These are phyloP conservation scores for Drosophila suboccidentalis DNA, from an alignment of 2,888 invertebrate genomes.

Conservation along the genomic window DNA sequence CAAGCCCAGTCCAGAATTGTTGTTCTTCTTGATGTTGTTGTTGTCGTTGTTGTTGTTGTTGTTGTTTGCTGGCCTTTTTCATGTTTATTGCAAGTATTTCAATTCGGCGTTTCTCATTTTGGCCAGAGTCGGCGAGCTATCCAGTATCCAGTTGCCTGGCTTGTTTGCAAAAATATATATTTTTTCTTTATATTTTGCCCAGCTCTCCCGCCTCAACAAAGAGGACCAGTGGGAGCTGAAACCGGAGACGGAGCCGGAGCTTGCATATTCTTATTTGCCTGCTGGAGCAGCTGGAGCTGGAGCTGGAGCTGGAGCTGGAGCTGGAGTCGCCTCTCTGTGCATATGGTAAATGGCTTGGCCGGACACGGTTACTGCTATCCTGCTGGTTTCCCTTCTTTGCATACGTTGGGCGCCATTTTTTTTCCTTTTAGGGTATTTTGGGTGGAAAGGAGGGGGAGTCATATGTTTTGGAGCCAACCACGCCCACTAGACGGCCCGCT, in stretches of 20 bases:
- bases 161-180: slow-evolving; percentile 51
- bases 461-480: slow-evolving; percentile 53
- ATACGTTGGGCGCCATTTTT: slow-evolving; percentile 52
- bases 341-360: slow-evolving; percentile 58
- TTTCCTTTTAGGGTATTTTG: slow-evolving; percentile 9
- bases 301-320: slow-evolving; percentile 15
- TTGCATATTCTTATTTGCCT: slow-evolving; percentile 57
- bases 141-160: slow-evolving; percentile 43
- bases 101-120: slow-evolving; percentile 68
- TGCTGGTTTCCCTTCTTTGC: slow-evolving; percentile 63
- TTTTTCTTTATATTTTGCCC: slow-evolving; percentile 38
- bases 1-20: slow-evolving; percentile 34
- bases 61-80: slow-evolving; percentile 63
- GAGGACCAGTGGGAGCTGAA: slow-evolving; percentile 16
- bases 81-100: slow-evolving; percentile 79
- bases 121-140: slow-evolving; percentile 39
- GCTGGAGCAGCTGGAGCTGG: slow-evolving; percentile 29
- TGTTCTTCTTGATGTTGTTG: slow-evolving; percentile 13
- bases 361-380: slow-evolving; percentile 60
- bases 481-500: slow-evolving; percentile 74
- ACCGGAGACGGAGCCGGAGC: slow-evolving; percentile 20
- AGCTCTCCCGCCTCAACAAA: slow-evolving; percentile 33
- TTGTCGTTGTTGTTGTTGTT: slow-evolving; percentile 33
- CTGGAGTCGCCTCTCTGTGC: slow-evolving; percentile 29
- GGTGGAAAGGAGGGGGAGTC: slow-evolving; percentile 32